Evolutionary conservation across 2,888 invertebrate species (phyloP).

Genomic region (Ectropis crepuscularia): DNA sequence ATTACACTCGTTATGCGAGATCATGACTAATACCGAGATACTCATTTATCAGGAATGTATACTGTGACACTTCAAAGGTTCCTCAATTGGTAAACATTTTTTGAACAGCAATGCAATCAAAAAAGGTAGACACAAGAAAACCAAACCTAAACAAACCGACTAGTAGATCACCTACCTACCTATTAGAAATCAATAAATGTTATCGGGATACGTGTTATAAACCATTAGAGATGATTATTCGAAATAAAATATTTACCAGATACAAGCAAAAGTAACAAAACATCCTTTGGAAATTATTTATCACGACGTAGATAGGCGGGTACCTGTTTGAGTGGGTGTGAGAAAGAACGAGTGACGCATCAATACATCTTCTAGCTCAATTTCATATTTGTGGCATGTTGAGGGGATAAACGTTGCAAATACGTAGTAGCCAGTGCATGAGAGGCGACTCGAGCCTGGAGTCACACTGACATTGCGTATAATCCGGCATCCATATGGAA

Average conservation of each 20-base stretch:
- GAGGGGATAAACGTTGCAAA: conserved; percentile 55
- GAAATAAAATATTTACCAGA: not conserved
- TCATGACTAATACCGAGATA: conserved; percentile 63
- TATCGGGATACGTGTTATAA: not conserved
- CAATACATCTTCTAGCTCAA: conserved; percentile 34
- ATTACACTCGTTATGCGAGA: conserved; percentile 63
- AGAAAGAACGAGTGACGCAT: conserved; percentile 58
- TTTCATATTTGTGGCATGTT: not conserved
- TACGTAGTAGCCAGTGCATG: conserved; percentile 54
- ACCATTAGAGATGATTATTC: not conserved
- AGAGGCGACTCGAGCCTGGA: conserved; percentile 58
- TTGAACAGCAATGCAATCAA: no score
- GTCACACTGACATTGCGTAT: conserved; percentile 83
- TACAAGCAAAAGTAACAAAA: not conserved
- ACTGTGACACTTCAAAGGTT: conserved; percentile 36
- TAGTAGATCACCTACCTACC: no score
- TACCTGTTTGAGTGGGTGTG: conserved; percentile 15
- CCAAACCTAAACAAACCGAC: no score
- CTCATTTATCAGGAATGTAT: conserved; percentile 52
- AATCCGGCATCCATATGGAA: conserved; percentile 83
- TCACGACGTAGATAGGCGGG: not conserved
- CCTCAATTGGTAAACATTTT: not conserved
- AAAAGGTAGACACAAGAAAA: not conserved
- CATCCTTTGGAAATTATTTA: conserved; percentile 5
- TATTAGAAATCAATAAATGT: no score